Evolutionary conservation across 2,113 vertebrate genomes (phyloP).

Genomic region (Brachionichthys hirsutus): DNA sequence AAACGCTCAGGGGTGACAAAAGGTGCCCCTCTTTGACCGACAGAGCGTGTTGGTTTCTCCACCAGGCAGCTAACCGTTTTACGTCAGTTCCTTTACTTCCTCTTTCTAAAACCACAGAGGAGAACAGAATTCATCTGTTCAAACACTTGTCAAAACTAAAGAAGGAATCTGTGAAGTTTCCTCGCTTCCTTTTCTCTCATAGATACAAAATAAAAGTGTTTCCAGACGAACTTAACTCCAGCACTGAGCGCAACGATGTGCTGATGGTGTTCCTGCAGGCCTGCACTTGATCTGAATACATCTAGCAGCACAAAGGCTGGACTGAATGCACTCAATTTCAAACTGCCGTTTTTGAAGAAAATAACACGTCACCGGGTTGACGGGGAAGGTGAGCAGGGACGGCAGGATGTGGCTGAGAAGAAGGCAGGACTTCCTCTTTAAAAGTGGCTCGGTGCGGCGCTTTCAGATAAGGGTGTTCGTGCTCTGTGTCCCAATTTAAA

Average conservation of each 20-base stretch:
- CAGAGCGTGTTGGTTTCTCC: background rate
- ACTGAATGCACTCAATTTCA: conserved; percentile 29
- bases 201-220: conserved; percentile 56
- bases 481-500: conserved; percentile 24
- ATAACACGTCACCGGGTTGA: conserved; percentile 29
- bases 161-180: conserved; percentile 17
- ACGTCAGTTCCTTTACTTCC: too few relatives aligned
- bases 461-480: conserved; percentile 22
- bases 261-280: conserved; percentile 32
- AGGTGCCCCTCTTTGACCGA: conserved; percentile 3
- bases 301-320: conserved; percentile 7
- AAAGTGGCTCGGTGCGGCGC: conserved; percentile 1
- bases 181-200: conserved; percentile 54
- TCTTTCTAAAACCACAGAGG: conserved; percentile 4
- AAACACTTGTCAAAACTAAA: conserved; percentile 5
- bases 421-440: conserved; percentile 61
- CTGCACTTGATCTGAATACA: conserved; percentile 24
- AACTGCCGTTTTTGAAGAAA: conserved; percentile 29
- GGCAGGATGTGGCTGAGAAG: conserved; percentile 55
- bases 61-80: too few relatives aligned
- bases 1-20: background rate
- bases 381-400: conserved; percentile 31
- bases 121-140: conserved; percentile 1
- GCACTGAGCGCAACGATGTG: conserved; percentile 28
- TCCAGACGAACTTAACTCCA: conserved; percentile 67